Base-by-base conservation (phyloP, 2,888 invertebrate species). In the Nomada hirtipes region DNA sequence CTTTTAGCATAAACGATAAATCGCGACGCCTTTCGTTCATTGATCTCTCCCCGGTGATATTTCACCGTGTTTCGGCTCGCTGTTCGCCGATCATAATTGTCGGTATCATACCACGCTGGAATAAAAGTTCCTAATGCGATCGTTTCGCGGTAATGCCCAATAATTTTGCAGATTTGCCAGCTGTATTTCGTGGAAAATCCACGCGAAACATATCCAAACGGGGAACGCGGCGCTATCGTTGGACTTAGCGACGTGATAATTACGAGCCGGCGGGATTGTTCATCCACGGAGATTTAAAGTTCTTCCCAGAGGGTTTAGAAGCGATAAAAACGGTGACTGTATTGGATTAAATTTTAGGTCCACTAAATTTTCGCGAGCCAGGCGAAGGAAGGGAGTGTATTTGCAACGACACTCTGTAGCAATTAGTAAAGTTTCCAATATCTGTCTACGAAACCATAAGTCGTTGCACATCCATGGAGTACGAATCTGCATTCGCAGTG, bases 71-170 rank as follows among this genome's bases (percentile, higher is more conserved):
- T 73, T 77, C 83, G 69, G 63, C 63, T 67, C 57, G 81, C 68
- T 52, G 63, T 73, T 73, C 72, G 36, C 47, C 73, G 83, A 64
- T 77, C 77, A 77, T 86, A 84, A 86, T 86, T 68, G 82, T 80
- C 55, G 74, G 76, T 79, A 80, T 82, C 59, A 76, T 55, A 47
- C 15, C 7, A 36, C 52, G 36, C 70, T 36, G 23, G 68, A 71
- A 71, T 74, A 78, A 86, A 86, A 86, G 76, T 72, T 73, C 71
- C 60, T 74, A 76, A 84, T 76, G 68, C 76, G 70, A 78, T 36
- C 81, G 26, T 71, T 76, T 67, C 76, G n/a, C 50, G 20, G 26
- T 69, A 65, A 65, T 80, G 64, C 57, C 36, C 76, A 44, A 68
- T 82, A 81, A 82, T 75, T 72, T 74, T 71, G 61, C 64, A 67